Conservation (phyloP, 1,140 invertebrate species). For the Trichonephila clavata region DNA sequence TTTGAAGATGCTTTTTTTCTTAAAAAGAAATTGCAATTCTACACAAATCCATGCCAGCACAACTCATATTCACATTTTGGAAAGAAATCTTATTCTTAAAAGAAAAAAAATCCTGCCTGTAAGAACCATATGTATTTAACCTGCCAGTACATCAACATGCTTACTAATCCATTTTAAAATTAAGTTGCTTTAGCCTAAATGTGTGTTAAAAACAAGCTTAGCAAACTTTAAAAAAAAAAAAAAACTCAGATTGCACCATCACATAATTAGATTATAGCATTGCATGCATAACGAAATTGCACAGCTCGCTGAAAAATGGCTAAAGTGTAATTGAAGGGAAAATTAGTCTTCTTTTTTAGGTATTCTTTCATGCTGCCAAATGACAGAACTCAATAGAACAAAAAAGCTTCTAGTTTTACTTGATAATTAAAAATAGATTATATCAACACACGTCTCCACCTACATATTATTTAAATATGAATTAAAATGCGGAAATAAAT, state of each 20-base stretch:
- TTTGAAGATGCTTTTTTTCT: not conserved
- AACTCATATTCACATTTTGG: not conserved
- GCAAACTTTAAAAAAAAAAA: not conserved
- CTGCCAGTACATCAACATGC: not conserved
- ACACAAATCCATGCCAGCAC: slow-evolving; percentile 29
- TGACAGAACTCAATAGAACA: too few species aligned
- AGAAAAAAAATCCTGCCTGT: not conserved
- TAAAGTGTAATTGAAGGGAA: not conserved
- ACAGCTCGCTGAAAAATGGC: not conserved
- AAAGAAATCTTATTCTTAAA: not conserved
- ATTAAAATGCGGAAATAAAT: too few species aligned
- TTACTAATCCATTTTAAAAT: not conserved
- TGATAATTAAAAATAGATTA: too few species aligned
- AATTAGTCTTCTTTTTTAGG: not conserved
- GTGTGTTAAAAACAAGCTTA: slow-evolving; percentile 11
- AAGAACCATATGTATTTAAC: not conserved
- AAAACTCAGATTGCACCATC: not conserved
- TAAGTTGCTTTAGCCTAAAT: slow-evolving; percentile 1
- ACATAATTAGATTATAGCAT: not conserved
- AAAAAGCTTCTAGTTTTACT: too few species aligned
- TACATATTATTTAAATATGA: too few species aligned
- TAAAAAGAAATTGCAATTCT: not conserved
- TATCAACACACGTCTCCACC: too few species aligned
- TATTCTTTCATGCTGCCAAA: too few species aligned
- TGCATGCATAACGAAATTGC: not conserved